A percentile compares a stretch with the other conserved stretches of the same genome.
Conservation (phyloP, 1,140 invertebrate species). For the Tribolium castaneum region DNA sequence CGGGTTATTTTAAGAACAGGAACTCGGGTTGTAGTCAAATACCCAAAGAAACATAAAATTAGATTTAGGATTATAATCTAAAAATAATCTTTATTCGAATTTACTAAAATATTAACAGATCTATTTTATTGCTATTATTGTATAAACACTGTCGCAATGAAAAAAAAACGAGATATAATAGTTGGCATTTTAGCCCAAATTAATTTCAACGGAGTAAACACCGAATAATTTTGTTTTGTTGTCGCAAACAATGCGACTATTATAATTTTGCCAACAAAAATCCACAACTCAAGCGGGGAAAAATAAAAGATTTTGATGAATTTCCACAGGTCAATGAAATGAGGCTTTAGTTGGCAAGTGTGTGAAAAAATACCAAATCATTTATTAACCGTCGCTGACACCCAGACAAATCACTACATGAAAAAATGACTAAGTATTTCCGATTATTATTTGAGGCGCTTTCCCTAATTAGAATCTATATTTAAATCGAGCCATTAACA, state of each 20-base stretch:
- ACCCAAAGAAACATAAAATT: constrained; percentile 3
- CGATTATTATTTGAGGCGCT: background rate
- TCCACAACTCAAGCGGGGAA: background rate
- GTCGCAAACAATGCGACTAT: background rate
- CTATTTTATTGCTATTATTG: constrained; percentile 8
- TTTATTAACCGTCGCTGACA: constrained; percentile 6
- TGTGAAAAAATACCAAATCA: constrained; percentile 8
- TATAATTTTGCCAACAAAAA: background rate
- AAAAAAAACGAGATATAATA: background rate
- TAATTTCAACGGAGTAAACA: background rate
- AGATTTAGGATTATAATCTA: background rate
- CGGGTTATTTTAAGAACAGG: background rate
- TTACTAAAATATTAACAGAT: constrained; percentile 15
- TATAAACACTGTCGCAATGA: constrained; percentile 13
- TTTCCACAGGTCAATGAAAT: constrained; percentile 13
- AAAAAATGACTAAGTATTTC: background rate
- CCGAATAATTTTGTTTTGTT: background rate
- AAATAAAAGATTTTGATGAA: background rate
- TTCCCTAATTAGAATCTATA: constrained; percentile 29
- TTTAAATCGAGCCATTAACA: constrained; percentile 29
- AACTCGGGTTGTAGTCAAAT: background rate
- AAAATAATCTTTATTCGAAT: constrained; percentile 4
- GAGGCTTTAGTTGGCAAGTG: background rate
- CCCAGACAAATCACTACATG: constrained; percentile 10
- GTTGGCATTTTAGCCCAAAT: constrained; percentile 13